Evolutionary conservation across 2,797 vertebrate species (phyloP).

Genomic region (Premnoplex brunnescens): DNA sequence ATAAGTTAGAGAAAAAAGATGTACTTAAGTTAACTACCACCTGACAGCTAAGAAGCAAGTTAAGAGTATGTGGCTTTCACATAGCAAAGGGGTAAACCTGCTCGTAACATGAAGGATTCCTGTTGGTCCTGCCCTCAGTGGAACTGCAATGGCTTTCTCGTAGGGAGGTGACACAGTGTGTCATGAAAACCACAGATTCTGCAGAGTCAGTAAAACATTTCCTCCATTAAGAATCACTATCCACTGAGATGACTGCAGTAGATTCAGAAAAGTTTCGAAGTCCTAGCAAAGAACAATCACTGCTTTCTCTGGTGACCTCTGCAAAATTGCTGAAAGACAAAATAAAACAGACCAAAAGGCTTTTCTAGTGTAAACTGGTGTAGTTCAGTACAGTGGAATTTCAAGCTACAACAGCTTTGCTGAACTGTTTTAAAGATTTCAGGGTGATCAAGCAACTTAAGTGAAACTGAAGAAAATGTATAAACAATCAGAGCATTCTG

Average conservation of each 20-base stretch:
- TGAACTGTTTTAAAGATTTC: neutral
- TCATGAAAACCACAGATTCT: neutral
- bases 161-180: neutral
- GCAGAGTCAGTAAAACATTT: neutral
- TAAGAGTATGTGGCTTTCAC: neutral
- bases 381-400: neutral
- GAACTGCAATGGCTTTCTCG: neutral
- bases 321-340: neutral
- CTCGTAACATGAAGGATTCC: accelerated
- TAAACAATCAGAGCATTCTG: neutral
- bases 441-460: neutral
- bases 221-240: neutral
- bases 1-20: conserved; percentile 32
- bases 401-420: neutral
- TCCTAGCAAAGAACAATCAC: neutral
- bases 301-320: neutral
- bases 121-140: neutral
- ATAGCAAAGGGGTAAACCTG: neutral
- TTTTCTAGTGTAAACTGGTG: neutral
- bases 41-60: conserved; percentile 24
- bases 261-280: neutral
- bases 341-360: neutral
- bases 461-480: neutral
- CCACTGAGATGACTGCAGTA: neutral
- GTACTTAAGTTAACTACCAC: conserved; percentile 14